Evolutionary conservation across 2,888 invertebrate genomes (phyloP).

Genomic region (Pimpla rufipes): DNA sequence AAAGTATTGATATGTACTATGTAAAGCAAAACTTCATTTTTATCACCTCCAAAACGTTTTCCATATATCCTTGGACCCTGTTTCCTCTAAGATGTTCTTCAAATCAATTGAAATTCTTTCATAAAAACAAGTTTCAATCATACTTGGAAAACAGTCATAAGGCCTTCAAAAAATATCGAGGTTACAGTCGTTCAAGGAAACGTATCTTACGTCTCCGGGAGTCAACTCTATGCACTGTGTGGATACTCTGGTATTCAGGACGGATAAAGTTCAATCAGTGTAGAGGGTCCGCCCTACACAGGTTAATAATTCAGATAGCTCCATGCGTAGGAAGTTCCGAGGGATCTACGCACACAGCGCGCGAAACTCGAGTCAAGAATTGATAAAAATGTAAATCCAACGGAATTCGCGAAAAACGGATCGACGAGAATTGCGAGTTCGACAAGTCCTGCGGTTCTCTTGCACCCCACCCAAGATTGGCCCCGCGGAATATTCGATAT

Average conservation of each 20-base stretch:
- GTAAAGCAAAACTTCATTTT: too few species aligned
- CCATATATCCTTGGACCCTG: too few species aligned
- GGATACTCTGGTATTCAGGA: neutral
- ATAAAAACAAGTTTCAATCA: too few species aligned
- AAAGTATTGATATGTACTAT: too few species aligned
- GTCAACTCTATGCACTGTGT: neutral
- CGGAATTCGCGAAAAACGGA: constrained; percentile 47
- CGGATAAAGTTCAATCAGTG: neutral
- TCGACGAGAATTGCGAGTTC: constrained; percentile 18
- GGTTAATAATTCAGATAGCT: neutral
- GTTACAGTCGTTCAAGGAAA: neutral
- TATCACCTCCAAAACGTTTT: too few species aligned
- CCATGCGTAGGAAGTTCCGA: neutral
- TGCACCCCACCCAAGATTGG: constrained; percentile 50
- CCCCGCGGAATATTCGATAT: constrained; percentile 51
- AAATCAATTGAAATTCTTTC: too few species aligned
- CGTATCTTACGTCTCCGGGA: neutral
- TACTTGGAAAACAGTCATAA: neutral
- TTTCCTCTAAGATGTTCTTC: too few species aligned
- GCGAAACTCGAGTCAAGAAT: neutral
- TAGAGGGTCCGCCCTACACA: neutral
- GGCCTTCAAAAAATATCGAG: neutral
- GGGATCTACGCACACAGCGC: neutral
- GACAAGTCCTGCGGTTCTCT: constrained; percentile 20
- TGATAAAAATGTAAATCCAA: constrained; percentile 1